Conservation (phyloP, 2,113 vertebrate genomes). For the Panthera uncia region DNA sequence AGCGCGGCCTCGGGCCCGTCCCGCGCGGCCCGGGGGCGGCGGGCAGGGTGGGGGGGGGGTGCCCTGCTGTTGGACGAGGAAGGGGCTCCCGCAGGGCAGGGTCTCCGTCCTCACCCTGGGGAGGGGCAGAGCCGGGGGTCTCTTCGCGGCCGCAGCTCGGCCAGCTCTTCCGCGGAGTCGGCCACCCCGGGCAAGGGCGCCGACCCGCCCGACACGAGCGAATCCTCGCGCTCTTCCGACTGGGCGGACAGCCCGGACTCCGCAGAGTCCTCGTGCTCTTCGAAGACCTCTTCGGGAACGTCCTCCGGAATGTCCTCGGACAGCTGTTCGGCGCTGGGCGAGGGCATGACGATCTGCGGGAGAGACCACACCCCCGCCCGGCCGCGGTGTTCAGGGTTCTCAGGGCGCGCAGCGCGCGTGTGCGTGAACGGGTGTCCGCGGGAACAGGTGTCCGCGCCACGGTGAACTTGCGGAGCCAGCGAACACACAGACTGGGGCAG, state of each 20-base stretch:
- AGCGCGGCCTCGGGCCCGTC: no score
- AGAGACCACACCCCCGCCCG: fast-evolving
- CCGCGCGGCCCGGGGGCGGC: not conserved
- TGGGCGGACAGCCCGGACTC: not conserved
- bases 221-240: not conserved
- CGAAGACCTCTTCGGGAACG: fast-evolving
- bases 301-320: not conserved
- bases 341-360: not conserved
- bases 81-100: fast-evolving
- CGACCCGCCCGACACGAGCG: fast-evolving
- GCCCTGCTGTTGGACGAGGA: fast-evolving
- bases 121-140: constrained; percentile 15
- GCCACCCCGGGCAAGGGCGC: fast-evolving
- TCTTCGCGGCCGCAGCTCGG: not conserved
- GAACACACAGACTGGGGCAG: fast-evolving
- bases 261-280: fast-evolving
- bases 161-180: not conserved
- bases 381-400: not conserved
- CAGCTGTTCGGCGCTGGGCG: fast-evolving
- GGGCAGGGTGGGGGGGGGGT: no score
- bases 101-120: constrained; percentile 47
- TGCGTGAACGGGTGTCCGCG: fast-evolving
- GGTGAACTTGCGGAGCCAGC: fast-evolving
- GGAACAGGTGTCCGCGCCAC: fast-evolving
- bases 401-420: fast-evolving